Evolutionary conservation across 2,113 vertebrate genomes (phyloP), one percentile per base, ranked within the genome.

Genomic region (Mesocricetus auratus): DNA sequence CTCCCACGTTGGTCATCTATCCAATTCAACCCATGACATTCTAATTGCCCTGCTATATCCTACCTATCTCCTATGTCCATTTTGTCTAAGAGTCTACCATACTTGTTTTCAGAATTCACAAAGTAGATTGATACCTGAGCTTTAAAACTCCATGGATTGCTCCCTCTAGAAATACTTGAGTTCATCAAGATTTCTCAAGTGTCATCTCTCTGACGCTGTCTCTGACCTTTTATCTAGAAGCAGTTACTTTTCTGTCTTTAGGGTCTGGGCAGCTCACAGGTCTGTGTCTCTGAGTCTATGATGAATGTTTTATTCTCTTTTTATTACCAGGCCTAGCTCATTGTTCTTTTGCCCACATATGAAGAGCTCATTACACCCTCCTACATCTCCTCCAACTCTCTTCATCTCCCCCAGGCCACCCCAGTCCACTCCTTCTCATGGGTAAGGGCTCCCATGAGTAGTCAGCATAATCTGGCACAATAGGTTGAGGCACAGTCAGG

Each of bases 291-390:
- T 53, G 64, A 82, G 86, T 83, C 88, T 85, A 45, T 50, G 33
- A 45, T 50, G 58, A 95, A 68, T 5, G 0, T 19, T 88, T 71
- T 83, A 53, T 73, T 47, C 39, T 73, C 31, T 42, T 83, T 81
- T 33, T 29, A 36, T 77, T 31, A 77, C 33, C n/a, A 50, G 19
- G 21, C 8, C 8, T 36, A 58, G 7, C 31, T 92, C 0, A 0
- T 78, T 79, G 50, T 16, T 62, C 21, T 86, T 88, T 91, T 31
- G 8, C 0, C 73, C 60, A 58, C 42, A 10, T 82, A 47, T 50
- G 50, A 93, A 94, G 78, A 89, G 90, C 29, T 95, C 53, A 47
- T 17, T 88, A 93, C n/a, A 82, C 24, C 47, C 47, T 47, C 47
- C 47, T 47, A 47, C 47, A 47, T 47, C 47, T 47, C 47, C 47